Conservation (phyloP, 2,113 vertebrate genomes). For the Leptobrachium ailaonicum region DNA sequence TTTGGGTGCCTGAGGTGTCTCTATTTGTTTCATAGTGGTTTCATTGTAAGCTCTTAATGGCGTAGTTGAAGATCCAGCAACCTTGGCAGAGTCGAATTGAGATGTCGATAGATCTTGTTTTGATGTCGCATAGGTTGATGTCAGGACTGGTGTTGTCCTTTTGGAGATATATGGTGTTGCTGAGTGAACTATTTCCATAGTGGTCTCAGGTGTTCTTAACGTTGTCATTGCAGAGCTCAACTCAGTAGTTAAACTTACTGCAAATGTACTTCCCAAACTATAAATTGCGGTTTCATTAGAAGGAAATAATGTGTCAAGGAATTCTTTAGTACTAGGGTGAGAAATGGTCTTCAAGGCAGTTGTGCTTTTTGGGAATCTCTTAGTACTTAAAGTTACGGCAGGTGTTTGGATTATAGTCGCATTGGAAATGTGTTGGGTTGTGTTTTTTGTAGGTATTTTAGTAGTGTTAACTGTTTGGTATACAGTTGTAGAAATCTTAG, state of each 20-base stretch:
- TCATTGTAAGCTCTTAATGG: conserved; percentile 6
- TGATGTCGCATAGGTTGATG: conserved; percentile 27
- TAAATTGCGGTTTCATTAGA: not conserved
- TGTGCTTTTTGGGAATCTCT: conserved; percentile 43
- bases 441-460: conserved; percentile 17
- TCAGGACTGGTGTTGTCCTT: conserved; percentile 49
- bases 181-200: conserved; percentile 30
- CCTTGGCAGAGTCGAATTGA: conserved; percentile 33
- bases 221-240: conserved; percentile 48
- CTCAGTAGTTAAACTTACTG: conserved; percentile 10
- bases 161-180: not conserved
- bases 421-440: conserved; percentile 31
- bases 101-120: conserved; percentile 48
- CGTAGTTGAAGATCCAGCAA: conserved; percentile 28
- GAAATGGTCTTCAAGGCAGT: conserved; percentile 3
- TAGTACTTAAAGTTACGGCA: conserved; percentile 37
- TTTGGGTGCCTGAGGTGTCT: not conserved
- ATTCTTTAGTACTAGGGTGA: conserved; percentile 33
- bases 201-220: conserved; percentile 50
- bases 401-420: conserved; percentile 30
- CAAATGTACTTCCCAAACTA: conserved; percentile 42
- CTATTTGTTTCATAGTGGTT: conserved; percentile 29
- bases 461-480: conserved; percentile 33
- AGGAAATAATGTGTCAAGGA: conserved; percentile 40
- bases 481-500: conserved; percentile 11